phyloP scores from a whole-genome alignment of 2,888 invertebrate genomes.

The Eupithecia centaureata region DNA sequence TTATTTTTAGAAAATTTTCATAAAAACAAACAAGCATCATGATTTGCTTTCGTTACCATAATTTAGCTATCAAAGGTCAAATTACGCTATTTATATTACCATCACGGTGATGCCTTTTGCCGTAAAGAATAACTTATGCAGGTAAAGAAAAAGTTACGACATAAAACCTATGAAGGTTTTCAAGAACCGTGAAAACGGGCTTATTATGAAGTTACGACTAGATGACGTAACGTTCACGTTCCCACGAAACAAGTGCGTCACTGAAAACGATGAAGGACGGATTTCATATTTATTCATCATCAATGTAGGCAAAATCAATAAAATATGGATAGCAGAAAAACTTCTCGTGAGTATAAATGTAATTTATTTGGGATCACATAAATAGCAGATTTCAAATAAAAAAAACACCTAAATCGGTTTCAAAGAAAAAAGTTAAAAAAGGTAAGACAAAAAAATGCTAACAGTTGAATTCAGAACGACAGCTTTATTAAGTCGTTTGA shows the following conservation, averaged over 20 bases:
- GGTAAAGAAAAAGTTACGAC: conserved; percentile 18
- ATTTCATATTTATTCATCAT: too few species aligned
- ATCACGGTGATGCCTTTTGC: not conserved
- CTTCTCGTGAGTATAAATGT: too few species aligned
- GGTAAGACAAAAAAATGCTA: too few species aligned
- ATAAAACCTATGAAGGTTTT: conserved; percentile 22
- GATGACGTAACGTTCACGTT: conserved; percentile 19
- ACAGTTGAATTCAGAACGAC: too few species aligned
- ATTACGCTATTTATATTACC: not conserved
- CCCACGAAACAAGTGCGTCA: conserved; percentile 15
- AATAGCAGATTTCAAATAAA: too few species aligned
- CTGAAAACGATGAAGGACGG: not conserved
- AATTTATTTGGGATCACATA: too few species aligned
- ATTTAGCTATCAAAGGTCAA: not conserved
- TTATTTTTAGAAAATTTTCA: not conserved
- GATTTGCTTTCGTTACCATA: not conserved
- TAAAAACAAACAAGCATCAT: not conserved
- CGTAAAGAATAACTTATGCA: conserved; percentile 27
- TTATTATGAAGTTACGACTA: conserved; percentile 14
- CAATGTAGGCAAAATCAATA: too few species aligned
- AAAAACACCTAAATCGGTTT: too few species aligned
- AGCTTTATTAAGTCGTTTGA: too few species aligned
- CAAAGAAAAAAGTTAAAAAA: too few species aligned
- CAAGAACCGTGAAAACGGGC: conserved; percentile 29
- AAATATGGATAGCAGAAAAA: too few species aligned